Percentiles rank a stretch among this genome's conserved stretches.
These are phyloP conservation scores for Halictus ligatus DNA, from an alignment of 2,888 invertebrate species.

Conservation along the genomic window DNA sequence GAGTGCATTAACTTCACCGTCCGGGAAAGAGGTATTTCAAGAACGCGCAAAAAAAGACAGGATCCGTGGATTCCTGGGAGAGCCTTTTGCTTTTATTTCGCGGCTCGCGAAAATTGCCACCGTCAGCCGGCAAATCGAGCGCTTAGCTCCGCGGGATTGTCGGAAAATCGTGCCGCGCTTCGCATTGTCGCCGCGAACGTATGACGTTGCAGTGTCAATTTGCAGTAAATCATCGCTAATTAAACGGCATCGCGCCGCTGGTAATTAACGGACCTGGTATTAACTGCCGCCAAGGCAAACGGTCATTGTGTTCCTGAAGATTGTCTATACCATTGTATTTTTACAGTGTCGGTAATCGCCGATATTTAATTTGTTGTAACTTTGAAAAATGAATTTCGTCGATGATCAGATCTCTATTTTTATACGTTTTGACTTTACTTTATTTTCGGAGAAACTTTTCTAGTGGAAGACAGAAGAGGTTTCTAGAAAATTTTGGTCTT, in stretches of 20 bases:
- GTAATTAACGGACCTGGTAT: slow-evolving; percentile 51
- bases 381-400: background rate
- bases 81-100: background rate
- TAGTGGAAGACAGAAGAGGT: background rate
- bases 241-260: slow-evolving; percentile 39
- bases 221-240: slow-evolving; percentile 64
- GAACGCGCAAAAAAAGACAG: background rate
- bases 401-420: background rate
- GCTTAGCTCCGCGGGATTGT: slow-evolving; percentile 9
- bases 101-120: background rate
- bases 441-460: background rate
- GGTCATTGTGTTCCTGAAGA: background rate
- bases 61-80: background rate
- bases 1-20: background rate
- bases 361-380: background rate
- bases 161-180: slow-evolving; percentile 5
- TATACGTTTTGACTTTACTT: background rate
- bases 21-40: background rate
- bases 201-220: slow-evolving; percentile 44
- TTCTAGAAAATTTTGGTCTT: background rate
- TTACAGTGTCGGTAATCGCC: background rate
- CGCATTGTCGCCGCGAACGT: slow-evolving; percentile 33
- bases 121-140: background rate
- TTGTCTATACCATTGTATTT: background rate
- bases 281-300: background rate